Base-by-base conservation (phyloP, 92 coral and sea anemone species). In the Blastomussa wellsi region DNA sequence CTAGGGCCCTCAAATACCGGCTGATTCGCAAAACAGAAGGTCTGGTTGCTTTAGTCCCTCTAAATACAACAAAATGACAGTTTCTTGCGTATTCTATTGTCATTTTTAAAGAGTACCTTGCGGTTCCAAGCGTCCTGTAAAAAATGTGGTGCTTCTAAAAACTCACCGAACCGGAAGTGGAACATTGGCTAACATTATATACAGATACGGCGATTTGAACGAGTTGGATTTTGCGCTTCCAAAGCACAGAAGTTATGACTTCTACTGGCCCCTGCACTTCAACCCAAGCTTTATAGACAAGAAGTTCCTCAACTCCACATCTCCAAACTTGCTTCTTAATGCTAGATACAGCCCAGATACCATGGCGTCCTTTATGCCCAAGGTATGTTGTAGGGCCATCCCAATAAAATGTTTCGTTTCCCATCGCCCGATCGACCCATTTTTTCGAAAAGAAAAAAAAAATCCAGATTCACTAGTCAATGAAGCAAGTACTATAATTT, bases 171-270 rank as follows among this genome's bases (percentile, higher is more conserved):
- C 94, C 22, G 96, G 96, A 13, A 83, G 93, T 79, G 90, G 91
- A 68, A 90, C 94, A 19, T 44, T 96, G 52, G 95, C 98, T 14
- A 96, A 96, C 65, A 84, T 96, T 33, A 53, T 96, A 68, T 96
- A 96, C 88, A 87, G 98, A 86, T 94, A 94, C 42, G 99, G 99
- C 9, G 99, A 94, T 81, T 81, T 93, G 65, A 94, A 96, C 88
- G 85, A 91, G 70, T 90, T 94, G 77, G 91, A 93, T 37, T 92
- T 96, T 79, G 99, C 98, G 36, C 88, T 96, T 76, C 98, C 99
- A 22, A 96, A 96, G 55, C 90, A 86, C 53, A 65, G 72, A 51
- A 89, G 87, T 60, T 96, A 91, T 87, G 94, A 94, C 33, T 88
- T 83, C 48, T 96, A 94, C 80, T 93, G 98, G 96, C 99, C 99